These are phyloP conservation scores for Arctopsyche grandis DNA, from an alignment of 1,140 invertebrate species.

Conservation along the genomic window DNA sequence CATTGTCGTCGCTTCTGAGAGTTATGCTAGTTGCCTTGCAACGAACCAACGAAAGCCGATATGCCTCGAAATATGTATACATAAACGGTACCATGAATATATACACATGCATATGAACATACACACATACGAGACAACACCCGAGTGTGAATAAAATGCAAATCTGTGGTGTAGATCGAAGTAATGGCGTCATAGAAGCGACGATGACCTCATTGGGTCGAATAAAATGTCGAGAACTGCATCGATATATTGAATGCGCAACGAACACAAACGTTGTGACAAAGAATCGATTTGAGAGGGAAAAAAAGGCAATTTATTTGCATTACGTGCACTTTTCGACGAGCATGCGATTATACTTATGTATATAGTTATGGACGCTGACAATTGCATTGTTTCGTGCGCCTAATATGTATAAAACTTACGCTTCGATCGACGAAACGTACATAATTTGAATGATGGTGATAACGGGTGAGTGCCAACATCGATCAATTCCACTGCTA, in stretches of 20 bases:
- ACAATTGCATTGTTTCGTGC: no score
- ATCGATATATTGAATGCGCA: background rate
- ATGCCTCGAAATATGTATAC: background rate
- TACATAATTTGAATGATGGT: no score
- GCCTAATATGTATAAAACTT: no score
- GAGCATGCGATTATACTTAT: no score
- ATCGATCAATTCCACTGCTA: no score
- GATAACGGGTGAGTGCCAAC: no score
- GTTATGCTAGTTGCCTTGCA: background rate
- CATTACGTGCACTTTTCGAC: no score
- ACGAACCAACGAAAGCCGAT: background rate
- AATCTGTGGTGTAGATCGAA: slow-evolving; percentile 5
- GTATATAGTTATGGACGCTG: no score
- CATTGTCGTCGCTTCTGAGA: background rate
- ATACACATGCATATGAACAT: no score
- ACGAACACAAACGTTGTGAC: no score
- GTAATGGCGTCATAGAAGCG: slow-evolving; percentile 21
- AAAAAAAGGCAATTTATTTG: no score
- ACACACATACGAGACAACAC: background rate
- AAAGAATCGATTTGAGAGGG: background rate
- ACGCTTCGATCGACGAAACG: no score
- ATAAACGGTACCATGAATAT: background rate
- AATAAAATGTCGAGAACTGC: background rate
- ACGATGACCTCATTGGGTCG: slow-evolving; percentile 12
- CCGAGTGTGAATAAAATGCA: slow-evolving; percentile 12